Percentiles rank a stretch among this genome's conserved stretches.
Evolutionary conservation across 2,888 invertebrate species (phyloP).

Genomic region (Biston betularia): DNA sequence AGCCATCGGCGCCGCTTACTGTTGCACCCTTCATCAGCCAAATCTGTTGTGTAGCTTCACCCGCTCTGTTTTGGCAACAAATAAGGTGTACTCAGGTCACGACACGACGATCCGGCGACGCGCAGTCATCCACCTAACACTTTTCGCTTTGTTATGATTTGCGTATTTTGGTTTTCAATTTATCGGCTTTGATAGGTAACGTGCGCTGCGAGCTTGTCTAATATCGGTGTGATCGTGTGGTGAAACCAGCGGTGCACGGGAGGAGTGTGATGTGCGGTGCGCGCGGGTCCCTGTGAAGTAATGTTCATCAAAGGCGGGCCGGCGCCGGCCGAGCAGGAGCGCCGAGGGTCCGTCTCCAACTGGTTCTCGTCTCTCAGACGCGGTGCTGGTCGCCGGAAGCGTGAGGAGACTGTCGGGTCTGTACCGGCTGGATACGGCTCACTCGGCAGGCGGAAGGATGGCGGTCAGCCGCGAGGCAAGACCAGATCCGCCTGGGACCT

Average conservation of each 20-base stretch:
- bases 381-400: conserved; percentile 78
- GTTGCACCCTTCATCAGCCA: conserved; percentile 64
- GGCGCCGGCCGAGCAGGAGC: conserved; percentile 84
- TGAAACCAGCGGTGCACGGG: conserved; percentile 56
- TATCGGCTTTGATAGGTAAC: conserved; percentile 72
- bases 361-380: conserved; percentile 94
- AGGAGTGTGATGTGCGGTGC: conserved; percentile 79
- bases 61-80: conserved; percentile 67
- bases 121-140: conserved; percentile 74
- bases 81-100: conserved; percentile 60
- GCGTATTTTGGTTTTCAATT: conserved; percentile 61
- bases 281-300: conserved; percentile 72
- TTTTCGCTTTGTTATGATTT: conserved; percentile 72
- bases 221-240: conserved; percentile 64
- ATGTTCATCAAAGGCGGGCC: conserved; percentile 85
- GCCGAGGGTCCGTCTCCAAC: conserved; percentile 90
- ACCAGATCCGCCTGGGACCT: conserved; percentile 88
- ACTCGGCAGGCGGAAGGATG: conserved; percentile 82
- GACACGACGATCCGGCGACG: conserved; percentile 58
- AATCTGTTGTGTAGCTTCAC: conserved; percentile 74
- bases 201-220: conserved; percentile 70
- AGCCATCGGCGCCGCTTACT: conserved; percentile 65
- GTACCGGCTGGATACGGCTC: conserved; percentile 81
- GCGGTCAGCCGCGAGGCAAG: conserved; percentile 76
- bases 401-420: conserved; percentile 68